Evolutionary conservation across 2,888 invertebrate species (phyloP).

Genomic region (Hypercompe scribonia): DNA sequence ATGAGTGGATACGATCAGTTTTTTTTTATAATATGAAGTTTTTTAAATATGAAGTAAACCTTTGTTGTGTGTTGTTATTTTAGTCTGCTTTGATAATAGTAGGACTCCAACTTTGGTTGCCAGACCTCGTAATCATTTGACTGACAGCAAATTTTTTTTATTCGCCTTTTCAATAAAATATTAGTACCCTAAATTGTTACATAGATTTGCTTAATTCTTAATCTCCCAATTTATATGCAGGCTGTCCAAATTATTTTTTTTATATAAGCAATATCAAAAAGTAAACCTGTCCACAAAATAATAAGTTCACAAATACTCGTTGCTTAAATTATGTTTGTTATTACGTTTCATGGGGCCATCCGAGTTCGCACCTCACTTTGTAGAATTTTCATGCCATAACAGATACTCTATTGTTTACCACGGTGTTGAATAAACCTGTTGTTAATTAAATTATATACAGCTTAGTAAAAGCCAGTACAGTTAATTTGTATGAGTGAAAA

Average conservation of each 20-base stretch:
- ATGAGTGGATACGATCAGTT: no score
- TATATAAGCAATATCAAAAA: conserved; percentile 13
- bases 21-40: no score
- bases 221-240: no score
- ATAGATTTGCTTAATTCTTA: no score
- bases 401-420: conserved; percentile 28
- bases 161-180: no score
- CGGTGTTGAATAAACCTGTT: background rate
- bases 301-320: conserved; percentile 70
- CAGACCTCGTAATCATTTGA: no score
- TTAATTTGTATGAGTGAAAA: background rate
- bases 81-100: no score
- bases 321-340: conserved; percentile 75
- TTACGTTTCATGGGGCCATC: conserved; percentile 54
- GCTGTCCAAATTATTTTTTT: no score
- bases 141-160: no score
- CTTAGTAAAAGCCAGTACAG: background rate
- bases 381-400: conserved; percentile 27
- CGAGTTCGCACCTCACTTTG: conserved; percentile 47
- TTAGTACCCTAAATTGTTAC: background rate
- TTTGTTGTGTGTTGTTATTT: no score
- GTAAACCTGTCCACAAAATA: conserved; percentile 49
- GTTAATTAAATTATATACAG: background rate
- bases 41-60: no score
- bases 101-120: no score